Evolutionary conservation across 2,888 invertebrate species (phyloP).

Genomic region (Drosophila mettleri): DNA sequence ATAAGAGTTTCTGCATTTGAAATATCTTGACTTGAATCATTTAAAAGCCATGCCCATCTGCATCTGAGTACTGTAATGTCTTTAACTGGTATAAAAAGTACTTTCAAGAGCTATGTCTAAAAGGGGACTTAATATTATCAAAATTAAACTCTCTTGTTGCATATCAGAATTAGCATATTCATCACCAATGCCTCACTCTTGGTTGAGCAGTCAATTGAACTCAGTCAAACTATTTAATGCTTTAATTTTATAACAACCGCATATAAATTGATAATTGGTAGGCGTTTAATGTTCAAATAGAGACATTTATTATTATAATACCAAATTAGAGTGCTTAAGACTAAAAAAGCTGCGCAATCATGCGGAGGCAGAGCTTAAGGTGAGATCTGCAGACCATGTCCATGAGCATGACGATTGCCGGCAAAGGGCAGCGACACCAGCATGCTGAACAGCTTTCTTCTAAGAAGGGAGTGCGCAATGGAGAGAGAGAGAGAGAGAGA

Average conservation of each 20-base stretch:
- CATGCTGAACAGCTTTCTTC: slow-evolving; percentile 77
- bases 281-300: slow-evolving; percentile 26
- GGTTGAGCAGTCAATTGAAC: not conserved
- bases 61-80: too few species aligned
- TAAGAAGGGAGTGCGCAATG: slow-evolving; percentile 26
- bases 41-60: not conserved
- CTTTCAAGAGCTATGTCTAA: too few species aligned
- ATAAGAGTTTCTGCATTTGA: too few species aligned
- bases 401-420: slow-evolving; percentile 47
- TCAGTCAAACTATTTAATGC: slow-evolving; percentile 14
- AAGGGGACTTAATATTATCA: too few species aligned
- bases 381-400: slow-evolving; percentile 53
- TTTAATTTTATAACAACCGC: slow-evolving; percentile 30
- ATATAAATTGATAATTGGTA: slow-evolving; percentile 7
- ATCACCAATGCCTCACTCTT: not conserved
- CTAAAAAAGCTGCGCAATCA: slow-evolving; percentile 37
- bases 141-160: not conserved
- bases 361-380: slow-evolving; percentile 28
- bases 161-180: not conserved
- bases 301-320: slow-evolving; percentile 19
- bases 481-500: slow-evolving; percentile 20
- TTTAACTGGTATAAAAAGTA: too few species aligned
- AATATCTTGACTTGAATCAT: too few species aligned
- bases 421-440: slow-evolving; percentile 76
- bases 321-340: slow-evolving; percentile 28